These are phyloP conservation scores for Diabrotica balteata DNA, from an alignment of 2,888 invertebrate genomes.

Conservation along the genomic window DNA sequence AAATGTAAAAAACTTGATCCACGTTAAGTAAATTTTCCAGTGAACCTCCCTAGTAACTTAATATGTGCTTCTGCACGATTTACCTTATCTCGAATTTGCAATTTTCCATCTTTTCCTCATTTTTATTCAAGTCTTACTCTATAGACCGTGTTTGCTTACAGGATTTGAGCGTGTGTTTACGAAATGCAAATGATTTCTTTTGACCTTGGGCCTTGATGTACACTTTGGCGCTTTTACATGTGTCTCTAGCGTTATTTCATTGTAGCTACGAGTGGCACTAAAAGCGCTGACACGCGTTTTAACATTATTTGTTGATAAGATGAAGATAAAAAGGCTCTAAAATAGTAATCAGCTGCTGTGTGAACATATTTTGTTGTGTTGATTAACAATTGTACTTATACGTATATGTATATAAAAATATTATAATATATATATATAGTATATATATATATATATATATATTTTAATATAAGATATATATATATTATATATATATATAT, in stretches of 20 bases:
- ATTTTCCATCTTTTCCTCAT: background rate
- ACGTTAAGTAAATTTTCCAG: no score
- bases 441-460: no score
- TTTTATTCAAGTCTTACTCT: background rate
- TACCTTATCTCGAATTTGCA: background rate
- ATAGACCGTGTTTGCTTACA: conserved; percentile 4
- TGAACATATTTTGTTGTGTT: background rate
- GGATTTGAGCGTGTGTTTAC: conserved; percentile 4
- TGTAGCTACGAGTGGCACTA: background rate
- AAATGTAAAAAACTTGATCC: no score
- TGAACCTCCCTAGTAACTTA: background rate
- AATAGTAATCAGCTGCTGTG: background rate
- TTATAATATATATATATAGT: no score
- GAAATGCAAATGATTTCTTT: conserved; percentile 6
- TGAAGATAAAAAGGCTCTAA: background rate
- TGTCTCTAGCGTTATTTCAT: background rate
- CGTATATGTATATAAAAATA: no score
- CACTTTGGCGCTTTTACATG: background rate
- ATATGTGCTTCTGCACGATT: conserved; percentile 2
- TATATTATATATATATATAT: no score
- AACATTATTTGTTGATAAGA: no score
- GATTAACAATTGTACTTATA: no score
- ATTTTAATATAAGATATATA: no score
- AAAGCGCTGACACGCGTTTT: background rate
- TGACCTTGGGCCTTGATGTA: background rate